Conservation (phyloP, 2,888 invertebrate species). For the Chouioia cunea region DNA sequence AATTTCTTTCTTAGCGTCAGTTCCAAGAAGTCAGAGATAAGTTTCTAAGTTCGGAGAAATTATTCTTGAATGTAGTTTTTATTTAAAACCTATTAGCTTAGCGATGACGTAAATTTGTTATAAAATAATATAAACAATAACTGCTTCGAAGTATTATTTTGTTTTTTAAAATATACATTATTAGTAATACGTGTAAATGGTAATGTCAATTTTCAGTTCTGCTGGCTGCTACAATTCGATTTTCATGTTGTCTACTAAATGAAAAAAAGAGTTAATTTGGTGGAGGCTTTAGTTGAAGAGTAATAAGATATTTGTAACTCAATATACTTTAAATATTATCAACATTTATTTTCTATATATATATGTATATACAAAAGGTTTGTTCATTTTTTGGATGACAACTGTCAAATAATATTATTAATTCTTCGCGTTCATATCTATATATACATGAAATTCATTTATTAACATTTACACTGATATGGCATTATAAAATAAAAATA, state of each 20-base stretch:
- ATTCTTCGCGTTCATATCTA: constrained; percentile 1
- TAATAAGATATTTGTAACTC: constrained; percentile 40
- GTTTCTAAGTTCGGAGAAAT: not conserved
- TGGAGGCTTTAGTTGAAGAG: constrained; percentile 20
- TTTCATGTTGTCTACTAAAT: too few relatives aligned
- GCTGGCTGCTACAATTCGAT: too few relatives aligned
- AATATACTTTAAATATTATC: constrained; percentile 40
- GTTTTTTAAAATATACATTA: not conserved
- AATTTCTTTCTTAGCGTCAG: not conserved
- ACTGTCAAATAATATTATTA: too few relatives aligned
- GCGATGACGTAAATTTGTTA: not conserved
- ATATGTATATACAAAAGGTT: constrained; percentile 22
- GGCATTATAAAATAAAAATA: constrained; percentile 25
- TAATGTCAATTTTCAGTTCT: too few relatives aligned
- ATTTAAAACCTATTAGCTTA: not conserved
- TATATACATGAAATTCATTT: constrained; percentile 40
- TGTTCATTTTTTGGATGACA: too few relatives aligned
- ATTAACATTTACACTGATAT: not conserved
- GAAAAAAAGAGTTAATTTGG: not conserved
- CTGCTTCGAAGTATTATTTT: not conserved
- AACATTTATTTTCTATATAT: constrained; percentile 16
- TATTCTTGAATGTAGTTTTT: too few relatives aligned
- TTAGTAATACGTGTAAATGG: too few relatives aligned
- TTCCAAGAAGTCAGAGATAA: not conserved
- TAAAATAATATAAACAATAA: not conserved